These are phyloP conservation scores for Parthenolecanium corni DNA, from an alignment of 2,888 invertebrate species.

Conservation along the genomic window DNA sequence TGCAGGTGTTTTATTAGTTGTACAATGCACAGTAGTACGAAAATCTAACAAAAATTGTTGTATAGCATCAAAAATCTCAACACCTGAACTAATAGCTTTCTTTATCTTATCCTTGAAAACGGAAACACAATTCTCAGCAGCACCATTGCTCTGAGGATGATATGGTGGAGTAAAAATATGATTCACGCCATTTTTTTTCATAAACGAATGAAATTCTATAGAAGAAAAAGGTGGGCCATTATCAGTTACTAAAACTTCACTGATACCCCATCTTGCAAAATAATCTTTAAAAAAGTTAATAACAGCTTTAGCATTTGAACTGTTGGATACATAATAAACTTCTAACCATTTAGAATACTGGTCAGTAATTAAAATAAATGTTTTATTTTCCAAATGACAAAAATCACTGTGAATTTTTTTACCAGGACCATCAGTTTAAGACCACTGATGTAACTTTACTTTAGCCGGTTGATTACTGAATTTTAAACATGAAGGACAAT, in stretches of 20 bases:
- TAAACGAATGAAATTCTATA: conserved; percentile 26
- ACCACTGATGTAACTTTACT: background rate
- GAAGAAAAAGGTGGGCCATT: conserved; percentile 29
- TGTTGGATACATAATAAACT: conserved; percentile 25
- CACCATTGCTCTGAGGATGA: conserved; percentile 31
- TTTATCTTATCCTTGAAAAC: conserved; percentile 4
- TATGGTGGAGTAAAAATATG: conserved; percentile 31
- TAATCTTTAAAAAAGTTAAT: background rate
- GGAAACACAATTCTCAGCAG: background rate
- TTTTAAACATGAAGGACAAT: background rate
- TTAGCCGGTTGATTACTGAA: background rate
- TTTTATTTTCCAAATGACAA: conserved; percentile 8
- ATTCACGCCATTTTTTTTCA: conserved; percentile 24
- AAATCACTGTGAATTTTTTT: background rate
- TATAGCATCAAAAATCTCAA: background rate
- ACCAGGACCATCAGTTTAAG: background rate
- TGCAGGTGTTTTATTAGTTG: conserved; percentile 9
- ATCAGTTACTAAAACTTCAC: conserved; percentile 4
- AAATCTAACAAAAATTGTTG: conserved; percentile 15
- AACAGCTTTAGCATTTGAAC: conserved; percentile 15
- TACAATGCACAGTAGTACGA: conserved; percentile 5
- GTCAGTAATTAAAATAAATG: conserved; percentile 4
- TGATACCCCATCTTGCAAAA: conserved; percentile 7
- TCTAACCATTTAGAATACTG: conserved; percentile 27
- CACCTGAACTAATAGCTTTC: conserved; percentile 1